Conservation (phyloP, 2,888 invertebrate species). For the Dolomedes plantarius region DNA sequence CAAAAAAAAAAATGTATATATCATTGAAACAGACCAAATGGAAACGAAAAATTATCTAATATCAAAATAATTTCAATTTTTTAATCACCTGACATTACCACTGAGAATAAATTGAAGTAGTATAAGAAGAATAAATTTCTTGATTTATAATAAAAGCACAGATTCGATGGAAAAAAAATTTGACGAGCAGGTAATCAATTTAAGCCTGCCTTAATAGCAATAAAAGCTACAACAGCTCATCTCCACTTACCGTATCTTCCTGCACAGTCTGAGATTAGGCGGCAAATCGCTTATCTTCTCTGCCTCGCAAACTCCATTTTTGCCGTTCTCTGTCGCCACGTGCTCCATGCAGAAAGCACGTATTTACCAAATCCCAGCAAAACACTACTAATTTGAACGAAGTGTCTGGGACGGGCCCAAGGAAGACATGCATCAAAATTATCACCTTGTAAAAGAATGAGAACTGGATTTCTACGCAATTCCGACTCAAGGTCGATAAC, state of each 20-base stretch:
- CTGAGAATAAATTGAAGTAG: too few species aligned
- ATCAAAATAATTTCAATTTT: too few species aligned
- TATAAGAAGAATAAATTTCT: too few species aligned
- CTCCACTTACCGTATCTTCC: slow-evolving; percentile 25
- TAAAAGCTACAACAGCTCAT: too few species aligned
- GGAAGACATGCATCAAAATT: slow-evolving; percentile 7
- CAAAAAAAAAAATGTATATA: too few species aligned
- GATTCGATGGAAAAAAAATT: too few species aligned
- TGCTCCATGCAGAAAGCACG: background rate
- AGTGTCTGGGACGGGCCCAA: background rate
- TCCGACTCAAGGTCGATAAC: background rate
- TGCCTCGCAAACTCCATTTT: background rate
- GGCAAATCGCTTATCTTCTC: background rate
- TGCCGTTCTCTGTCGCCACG: background rate
- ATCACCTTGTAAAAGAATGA: background rate
- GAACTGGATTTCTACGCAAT: background rate
- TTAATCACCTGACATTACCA: too few species aligned
- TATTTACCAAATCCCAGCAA: background rate
- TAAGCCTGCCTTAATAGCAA: too few species aligned
- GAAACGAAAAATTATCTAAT: too few species aligned
- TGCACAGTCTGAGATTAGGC: background rate
- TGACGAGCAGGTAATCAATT: too few species aligned
- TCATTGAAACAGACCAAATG: too few species aligned
- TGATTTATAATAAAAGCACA: too few species aligned
- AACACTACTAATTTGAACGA: background rate